phyloP scores from a whole-genome alignment of 2,113 vertebrate species.

The Perca fluviatilis region DNA sequence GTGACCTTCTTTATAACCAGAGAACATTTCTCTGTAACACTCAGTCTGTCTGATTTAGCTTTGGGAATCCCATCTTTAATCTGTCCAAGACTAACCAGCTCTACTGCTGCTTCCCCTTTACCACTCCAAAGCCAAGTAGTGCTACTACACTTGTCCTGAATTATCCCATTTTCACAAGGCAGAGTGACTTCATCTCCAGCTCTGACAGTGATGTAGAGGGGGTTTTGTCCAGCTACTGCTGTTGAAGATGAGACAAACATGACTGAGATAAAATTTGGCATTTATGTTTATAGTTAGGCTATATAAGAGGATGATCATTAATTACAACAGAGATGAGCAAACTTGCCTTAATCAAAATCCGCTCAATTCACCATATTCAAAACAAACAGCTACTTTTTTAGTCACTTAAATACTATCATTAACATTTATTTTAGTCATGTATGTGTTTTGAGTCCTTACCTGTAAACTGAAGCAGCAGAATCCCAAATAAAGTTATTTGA shows the following conservation, averaged over 20 bases:
- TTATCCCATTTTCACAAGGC: neutral
- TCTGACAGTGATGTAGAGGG: neutral
- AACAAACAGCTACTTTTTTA: too few relatives aligned
- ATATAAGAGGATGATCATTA: too few relatives aligned
- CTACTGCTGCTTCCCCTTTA: rapidly evolving
- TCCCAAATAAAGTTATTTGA: neutral
- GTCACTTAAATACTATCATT: too few relatives aligned
- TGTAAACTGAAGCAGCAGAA: neutral
- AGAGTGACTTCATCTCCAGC: neutral
- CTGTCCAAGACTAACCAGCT: slow-evolving; percentile 7
- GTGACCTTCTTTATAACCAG: slow-evolving; percentile 29
- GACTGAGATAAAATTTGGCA: neutral
- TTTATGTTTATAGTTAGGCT: neutral
- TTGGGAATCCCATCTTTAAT: neutral
- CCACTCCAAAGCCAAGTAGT: neutral
- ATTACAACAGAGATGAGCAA: too few relatives aligned
- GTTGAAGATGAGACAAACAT: neutral
- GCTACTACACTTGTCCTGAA: neutral
- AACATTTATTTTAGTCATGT: too few relatives aligned
- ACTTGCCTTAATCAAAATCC: neutral
- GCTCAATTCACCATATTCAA: neutral
- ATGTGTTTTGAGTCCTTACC: neutral
- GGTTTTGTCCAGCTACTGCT: neutral
- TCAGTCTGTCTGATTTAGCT: slow-evolving; percentile 7
- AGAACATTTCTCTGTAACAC: slow-evolving; percentile 13